These are phyloP conservation scores for Lepetodrilus schrolli DNA, from an alignment of 2,888 invertebrate genomes.

Conservation along the genomic window DNA sequence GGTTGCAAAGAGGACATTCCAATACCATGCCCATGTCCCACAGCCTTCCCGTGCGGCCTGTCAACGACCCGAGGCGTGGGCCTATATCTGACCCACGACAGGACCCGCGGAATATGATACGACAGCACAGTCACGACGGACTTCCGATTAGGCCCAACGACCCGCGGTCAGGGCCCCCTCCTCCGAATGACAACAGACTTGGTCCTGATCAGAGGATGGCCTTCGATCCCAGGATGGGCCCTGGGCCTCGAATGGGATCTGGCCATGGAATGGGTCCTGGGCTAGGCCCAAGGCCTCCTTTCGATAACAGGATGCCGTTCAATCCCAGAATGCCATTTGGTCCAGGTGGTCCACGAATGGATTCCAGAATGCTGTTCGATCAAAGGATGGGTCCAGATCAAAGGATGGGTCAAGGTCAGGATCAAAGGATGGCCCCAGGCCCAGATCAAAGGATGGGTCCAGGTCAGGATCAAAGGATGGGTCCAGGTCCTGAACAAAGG, in stretches of 20 bases:
- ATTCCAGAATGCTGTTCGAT: conserved; percentile 19
- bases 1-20: conserved; percentile 1
- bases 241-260: conserved; percentile 1
- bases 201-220: conserved; percentile 1
- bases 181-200: background rate
- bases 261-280: too few relatives aligned
- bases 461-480: too few relatives aligned
- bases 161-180: background rate
- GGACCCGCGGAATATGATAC: background rate
- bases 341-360: conserved; percentile 20
- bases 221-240: conserved; percentile 34
- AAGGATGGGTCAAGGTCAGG: background rate
- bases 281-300: too few relatives aligned
- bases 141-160: background rate
- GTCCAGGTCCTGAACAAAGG: too few relatives aligned
- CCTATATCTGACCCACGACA: background rate
- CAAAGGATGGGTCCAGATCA: conserved; percentile 27
- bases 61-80: conserved; percentile 10
- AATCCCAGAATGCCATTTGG: too few relatives aligned
- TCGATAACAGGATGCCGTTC: too few relatives aligned
- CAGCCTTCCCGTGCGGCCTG: conserved; percentile 27
- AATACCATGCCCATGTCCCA: background rate
- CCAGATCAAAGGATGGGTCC: conserved; percentile 25
- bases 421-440: too few relatives aligned
- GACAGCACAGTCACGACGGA: conserved; percentile 18